phyloP scores from a whole-genome alignment of 92 coral and sea anemone species.

The Pocillopora meandrina region DNA sequence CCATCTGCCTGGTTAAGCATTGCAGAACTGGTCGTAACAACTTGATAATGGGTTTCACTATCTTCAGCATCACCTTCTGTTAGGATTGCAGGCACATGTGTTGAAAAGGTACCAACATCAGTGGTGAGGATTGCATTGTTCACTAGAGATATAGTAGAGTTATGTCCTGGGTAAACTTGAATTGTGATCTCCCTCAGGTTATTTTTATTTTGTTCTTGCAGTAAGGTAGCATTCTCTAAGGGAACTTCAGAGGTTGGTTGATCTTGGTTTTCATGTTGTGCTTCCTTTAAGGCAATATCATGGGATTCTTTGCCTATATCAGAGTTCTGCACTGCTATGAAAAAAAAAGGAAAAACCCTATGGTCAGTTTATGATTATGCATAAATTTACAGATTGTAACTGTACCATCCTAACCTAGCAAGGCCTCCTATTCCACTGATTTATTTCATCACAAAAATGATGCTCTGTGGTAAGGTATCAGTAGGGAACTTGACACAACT shows the following conservation, averaged over 20 bases:
- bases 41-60: constrained; percentile 65
- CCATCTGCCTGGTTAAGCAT: constrained; percentile 44
- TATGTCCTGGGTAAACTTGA: constrained; percentile 65
- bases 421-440: too few species aligned
- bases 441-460: too few species aligned
- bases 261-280: not conserved
- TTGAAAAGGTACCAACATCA: constrained; percentile 72
- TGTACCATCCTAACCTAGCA: too few species aligned
- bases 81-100: constrained; percentile 90
- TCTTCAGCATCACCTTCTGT: constrained; percentile 97
- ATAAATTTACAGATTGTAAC: too few species aligned
- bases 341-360: not conserved
- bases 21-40: constrained; percentile 69
- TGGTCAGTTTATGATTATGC: too few species aligned
- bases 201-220: constrained; percentile 20
- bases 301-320: not conserved
- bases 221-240: constrained; percentile 1
- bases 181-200: constrained; percentile 59
- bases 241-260: not conserved
- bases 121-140: constrained; percentile 68
- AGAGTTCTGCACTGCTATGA: constrained; percentile 15
- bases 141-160: constrained; percentile 70
- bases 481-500: too few species aligned
- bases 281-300: not conserved
- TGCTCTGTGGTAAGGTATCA: too few species aligned